Evolutionary conservation across 2,113 vertebrate species (phyloP).

Genomic region (Pseudonaja textilis): DNA sequence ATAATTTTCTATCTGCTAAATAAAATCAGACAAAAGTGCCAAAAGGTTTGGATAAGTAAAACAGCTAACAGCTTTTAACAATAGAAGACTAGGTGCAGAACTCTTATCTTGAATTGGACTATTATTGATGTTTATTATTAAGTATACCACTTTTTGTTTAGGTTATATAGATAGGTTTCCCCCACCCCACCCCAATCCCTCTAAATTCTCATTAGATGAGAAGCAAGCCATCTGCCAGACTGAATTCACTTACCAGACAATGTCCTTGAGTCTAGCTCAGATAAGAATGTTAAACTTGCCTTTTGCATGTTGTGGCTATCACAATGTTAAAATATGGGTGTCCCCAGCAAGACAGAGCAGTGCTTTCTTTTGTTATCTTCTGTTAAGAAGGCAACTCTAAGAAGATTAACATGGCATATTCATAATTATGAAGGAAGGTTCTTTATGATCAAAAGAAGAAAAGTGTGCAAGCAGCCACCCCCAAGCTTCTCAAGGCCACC

Average conservation of each 20-base stretch:
- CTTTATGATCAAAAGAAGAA: neutral
- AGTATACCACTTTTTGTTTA: neutral
- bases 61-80: neutral
- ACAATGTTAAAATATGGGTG: neutral
- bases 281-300: conserved; percentile 51
- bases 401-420: neutral
- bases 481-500: neutral
- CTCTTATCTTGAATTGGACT: neutral
- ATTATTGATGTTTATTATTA: neutral
- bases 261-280: conserved; percentile 28
- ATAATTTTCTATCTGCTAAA: neutral
- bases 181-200: neutral
- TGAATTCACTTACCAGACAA: conserved; percentile 32
- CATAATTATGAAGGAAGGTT: conserved; percentile 18
- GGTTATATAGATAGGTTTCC: neutral
- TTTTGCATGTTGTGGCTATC: conserved; percentile 31
- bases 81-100: neutral
- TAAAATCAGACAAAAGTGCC: neutral
- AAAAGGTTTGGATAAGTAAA: neutral
- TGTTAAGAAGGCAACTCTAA: conserved; percentile 4
- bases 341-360: neutral
- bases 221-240: neutral
- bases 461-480: neutral
- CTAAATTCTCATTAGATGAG: neutral
- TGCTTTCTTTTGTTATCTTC: conserved; percentile 10